These are phyloP conservation scores for Parauchenoglanis punctatus DNA, from an alignment of 2,797 vertebrate species.

Conservation along the genomic window DNA sequence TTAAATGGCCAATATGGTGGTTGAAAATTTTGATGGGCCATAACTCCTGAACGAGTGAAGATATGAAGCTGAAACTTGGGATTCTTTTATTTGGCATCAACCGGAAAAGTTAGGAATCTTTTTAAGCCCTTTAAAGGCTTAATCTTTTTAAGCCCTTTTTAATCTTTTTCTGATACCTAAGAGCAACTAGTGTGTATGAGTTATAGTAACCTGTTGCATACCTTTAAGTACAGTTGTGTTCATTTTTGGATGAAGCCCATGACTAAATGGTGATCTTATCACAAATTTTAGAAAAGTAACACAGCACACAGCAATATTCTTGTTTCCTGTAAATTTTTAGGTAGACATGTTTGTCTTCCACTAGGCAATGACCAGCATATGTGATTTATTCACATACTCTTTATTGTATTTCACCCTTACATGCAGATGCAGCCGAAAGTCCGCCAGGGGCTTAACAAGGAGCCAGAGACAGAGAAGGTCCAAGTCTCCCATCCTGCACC, in stretches of 20 bases:
- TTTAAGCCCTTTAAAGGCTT: too few species aligned
- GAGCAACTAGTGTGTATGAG: too few species aligned
- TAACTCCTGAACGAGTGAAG: too few species aligned
- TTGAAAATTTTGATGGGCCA: too few species aligned
- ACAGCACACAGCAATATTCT: neutral
- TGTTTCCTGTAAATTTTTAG: neutral
- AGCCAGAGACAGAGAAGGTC: conserved; percentile 89
- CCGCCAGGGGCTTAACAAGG: conserved; percentile 82
- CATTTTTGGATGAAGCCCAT: neutral
- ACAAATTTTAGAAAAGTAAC: neutral
- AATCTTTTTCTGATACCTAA: too few species aligned
- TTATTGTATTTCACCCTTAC: conserved; percentile 12
- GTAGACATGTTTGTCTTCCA: neutral
- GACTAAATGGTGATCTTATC: neutral
- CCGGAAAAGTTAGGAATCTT: too few species aligned
- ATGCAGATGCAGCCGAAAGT: conserved; percentile 84
- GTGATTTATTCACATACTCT: neutral
- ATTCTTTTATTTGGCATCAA: too few species aligned
- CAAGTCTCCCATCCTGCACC: conserved; percentile 94
- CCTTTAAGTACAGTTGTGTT: neutral
- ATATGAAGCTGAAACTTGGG: too few species aligned
- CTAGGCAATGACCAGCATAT: neutral
- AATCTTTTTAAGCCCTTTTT: too few species aligned
- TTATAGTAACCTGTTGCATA: neutral
- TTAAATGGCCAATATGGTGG: too few species aligned